Conservation (phyloP, 1,140 invertebrate genomes). For the Nephotettix cincticeps region DNA sequence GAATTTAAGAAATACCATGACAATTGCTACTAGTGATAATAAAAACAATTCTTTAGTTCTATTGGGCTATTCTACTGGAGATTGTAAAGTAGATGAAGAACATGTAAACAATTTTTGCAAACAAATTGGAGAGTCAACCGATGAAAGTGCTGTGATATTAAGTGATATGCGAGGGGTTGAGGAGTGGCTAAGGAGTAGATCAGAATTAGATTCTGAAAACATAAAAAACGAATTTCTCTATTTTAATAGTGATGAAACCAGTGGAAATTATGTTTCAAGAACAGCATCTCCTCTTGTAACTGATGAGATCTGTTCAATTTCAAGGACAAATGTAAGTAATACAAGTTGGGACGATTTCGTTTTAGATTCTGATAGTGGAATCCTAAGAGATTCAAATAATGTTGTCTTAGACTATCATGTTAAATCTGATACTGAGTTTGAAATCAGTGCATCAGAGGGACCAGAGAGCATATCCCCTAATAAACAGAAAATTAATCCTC, state of each 20-base stretch:
- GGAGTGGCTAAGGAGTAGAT: neutral
- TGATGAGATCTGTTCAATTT: neutral
- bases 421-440: too few species aligned
- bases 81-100: neutral
- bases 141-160: conserved; percentile 2
- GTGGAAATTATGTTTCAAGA: neutral
- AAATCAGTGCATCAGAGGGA: too few species aligned
- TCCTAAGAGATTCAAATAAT: too few species aligned
- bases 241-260: neutral
- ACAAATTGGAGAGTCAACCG: neutral
- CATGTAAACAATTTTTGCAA: neutral
- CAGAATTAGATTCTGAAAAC: neutral
- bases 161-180: neutral
- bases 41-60: neutral
- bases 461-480: too few species aligned
- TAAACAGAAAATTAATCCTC: too few species aligned
- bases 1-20: neutral
- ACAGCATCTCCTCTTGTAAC: neutral
- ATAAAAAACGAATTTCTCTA: neutral
- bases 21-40: conserved; percentile 11
- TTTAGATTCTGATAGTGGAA: neutral
- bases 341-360: neutral
- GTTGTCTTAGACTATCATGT: too few species aligned
- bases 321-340: neutral
- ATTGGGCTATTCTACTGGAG: neutral